Conservation (phyloP, 2,113 vertebrate species). For the Oncorhynchus clarkii region DNA sequence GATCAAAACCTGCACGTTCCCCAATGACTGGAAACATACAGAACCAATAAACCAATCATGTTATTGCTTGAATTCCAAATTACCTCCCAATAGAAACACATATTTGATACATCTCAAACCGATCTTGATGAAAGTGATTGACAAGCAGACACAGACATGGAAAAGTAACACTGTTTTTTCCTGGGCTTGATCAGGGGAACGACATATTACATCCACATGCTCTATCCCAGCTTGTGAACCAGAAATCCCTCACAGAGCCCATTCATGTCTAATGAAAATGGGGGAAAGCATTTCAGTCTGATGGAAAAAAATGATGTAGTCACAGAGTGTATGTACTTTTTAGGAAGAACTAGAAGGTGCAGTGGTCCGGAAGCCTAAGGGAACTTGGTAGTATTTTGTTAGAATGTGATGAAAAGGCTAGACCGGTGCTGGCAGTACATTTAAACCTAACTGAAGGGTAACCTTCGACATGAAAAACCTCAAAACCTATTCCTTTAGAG, state of each 20-base stretch:
- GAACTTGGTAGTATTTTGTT: slow-evolving; percentile 11
- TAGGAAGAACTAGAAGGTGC: slow-evolving; percentile 1
- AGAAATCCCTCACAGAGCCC: not conserved
- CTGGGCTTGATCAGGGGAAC: no score
- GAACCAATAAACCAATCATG: no score
- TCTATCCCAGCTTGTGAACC: no score
- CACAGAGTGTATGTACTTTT: slow-evolving; percentile 10
- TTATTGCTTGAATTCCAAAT: no score
- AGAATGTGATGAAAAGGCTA: not conserved
- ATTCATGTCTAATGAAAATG: not conserved
- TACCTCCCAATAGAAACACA: no score
- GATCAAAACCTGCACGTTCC: not conserved
- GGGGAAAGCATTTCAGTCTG: not conserved
- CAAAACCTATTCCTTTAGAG: not conserved
- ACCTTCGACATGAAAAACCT: not conserved
- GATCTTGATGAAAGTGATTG: no score
- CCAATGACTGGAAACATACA: no score
- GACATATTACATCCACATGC: no score
- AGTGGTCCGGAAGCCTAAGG: not conserved
- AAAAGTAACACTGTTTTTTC: no score
- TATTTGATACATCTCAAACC: no score
- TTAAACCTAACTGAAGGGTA: not conserved
- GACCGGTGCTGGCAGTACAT: not conserved
- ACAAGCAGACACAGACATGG: no score
- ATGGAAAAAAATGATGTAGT: slow-evolving; percentile 24